Conservation (phyloP, 2,888 invertebrate species). For the Dorcus parallelipipedus region DNA sequence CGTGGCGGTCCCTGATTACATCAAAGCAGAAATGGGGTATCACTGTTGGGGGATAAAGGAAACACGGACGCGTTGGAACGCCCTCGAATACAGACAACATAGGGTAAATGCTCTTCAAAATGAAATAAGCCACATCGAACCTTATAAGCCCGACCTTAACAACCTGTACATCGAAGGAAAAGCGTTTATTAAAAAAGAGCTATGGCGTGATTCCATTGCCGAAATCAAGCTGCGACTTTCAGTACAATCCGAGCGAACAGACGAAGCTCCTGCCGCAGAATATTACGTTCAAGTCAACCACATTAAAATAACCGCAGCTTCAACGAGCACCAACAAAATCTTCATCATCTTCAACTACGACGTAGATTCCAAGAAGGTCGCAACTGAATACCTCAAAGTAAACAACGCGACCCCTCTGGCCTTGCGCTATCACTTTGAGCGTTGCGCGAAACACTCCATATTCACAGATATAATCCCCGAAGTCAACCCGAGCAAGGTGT, state of each 20-base stretch:
- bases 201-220: neutral
- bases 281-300: neutral
- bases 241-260: neutral
- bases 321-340: slow-evolving; percentile 12
- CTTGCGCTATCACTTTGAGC: slow-evolving; percentile 28
- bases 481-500: slow-evolving; percentile 7
- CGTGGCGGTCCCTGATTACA: slow-evolving; percentile 32
- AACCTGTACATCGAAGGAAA: slow-evolving; percentile 11
- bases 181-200: neutral
- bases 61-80: slow-evolving; percentile 10
- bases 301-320: neutral
- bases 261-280: neutral
- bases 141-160: slow-evolving; percentile 17
- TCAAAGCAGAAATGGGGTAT: slow-evolving; percentile 36
- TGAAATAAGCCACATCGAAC: slow-evolving; percentile 14
- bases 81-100: slow-evolving; percentile 10
- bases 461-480: slow-evolving; percentile 10
- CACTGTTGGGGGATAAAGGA: slow-evolving; percentile 30
- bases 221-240: neutral
- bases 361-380: slow-evolving; percentile 15
- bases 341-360: slow-evolving; percentile 27
- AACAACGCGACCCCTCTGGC: slow-evolving; percentile 31
- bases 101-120: slow-evolving; percentile 8
- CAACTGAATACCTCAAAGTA: slow-evolving; percentile 24
- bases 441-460: slow-evolving; percentile 5